Evolutionary conservation across 1,140 invertebrate species (phyloP).

Genomic region (Uloborus diversus): DNA sequence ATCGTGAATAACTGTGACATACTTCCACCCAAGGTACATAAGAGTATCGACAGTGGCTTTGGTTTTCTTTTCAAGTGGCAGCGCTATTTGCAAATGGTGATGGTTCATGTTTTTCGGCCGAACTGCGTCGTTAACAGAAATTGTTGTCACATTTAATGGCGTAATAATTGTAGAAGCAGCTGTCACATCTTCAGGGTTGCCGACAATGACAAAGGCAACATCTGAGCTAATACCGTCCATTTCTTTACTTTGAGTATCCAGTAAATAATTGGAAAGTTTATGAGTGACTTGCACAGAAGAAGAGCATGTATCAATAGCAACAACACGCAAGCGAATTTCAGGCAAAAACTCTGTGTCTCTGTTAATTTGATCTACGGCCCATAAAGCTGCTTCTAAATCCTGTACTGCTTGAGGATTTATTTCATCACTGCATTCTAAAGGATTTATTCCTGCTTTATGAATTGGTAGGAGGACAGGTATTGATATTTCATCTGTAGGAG

Average conservation of each 20-base stretch:
- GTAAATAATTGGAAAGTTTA: conserved; percentile 30
- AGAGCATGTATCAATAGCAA: conserved; percentile 63
- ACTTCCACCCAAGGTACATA: conserved; percentile 60
- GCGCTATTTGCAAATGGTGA: conserved; percentile 48
- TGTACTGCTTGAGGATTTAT: conserved; percentile 63
- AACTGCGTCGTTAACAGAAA: conserved; percentile 56
- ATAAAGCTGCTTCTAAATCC: conserved; percentile 67
- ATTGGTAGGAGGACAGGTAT: conserved; percentile 62
- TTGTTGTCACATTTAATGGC: conserved; percentile 58
- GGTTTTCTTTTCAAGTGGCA: conserved; percentile 54
- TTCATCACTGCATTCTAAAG: conserved; percentile 56
- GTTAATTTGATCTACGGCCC: conserved; percentile 68
- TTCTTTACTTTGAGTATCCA: conserved; percentile 29
- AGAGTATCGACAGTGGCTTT: conserved; percentile 63
- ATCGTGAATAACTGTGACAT: conserved; percentile 60
- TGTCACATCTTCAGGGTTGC: conserved; percentile 38
- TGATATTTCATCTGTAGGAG: conserved; percentile 55
- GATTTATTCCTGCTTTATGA: conserved; percentile 59
- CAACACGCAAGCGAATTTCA: conserved; percentile 60
- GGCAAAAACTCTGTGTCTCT: conserved; percentile 60
- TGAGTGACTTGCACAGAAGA: conserved; percentile 58
- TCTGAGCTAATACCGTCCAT: background rate
- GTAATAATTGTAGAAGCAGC: conserved; percentile 55
- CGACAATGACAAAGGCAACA: conserved; percentile 33
- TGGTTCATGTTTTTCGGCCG: conserved; percentile 17